Evolutionary conservation across 2,113 vertebrate genomes (phyloP).

Genomic region (Xiphorhynchus elegans): DNA sequence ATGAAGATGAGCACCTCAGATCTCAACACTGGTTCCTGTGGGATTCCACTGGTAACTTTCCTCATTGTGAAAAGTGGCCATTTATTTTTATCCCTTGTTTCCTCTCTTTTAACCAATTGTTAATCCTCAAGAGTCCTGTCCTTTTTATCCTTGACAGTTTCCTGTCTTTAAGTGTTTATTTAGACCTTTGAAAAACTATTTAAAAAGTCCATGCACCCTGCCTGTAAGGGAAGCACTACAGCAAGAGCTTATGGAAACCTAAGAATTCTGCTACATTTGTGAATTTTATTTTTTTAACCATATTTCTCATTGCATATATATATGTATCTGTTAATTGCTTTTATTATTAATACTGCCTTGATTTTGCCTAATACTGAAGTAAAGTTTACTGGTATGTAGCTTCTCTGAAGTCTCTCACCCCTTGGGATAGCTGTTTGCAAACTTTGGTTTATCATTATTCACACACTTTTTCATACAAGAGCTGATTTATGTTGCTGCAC

Average conservation of each 20-base stretch:
- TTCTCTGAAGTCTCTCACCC: not conserved
- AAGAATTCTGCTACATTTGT: not conserved
- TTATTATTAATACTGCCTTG: not conserved
- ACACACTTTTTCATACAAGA: not conserved
- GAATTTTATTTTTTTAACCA: not conserved
- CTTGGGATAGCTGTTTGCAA: not conserved
- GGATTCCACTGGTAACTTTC: conserved; percentile 18
- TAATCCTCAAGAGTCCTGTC: not conserved
- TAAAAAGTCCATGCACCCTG: not conserved
- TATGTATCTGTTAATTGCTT: not conserved
- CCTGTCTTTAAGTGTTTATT: not conserved
- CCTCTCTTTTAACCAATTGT: not conserved
- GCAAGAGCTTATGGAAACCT: not conserved
- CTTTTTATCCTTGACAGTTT: not conserved
- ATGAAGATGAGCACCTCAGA: not conserved
- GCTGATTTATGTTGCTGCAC: not conserved
- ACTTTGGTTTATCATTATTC: not conserved
- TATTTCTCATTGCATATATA: not conserved
- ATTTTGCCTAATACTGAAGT: not conserved
- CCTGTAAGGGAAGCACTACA: not conserved
- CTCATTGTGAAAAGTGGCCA: conserved; percentile 7
- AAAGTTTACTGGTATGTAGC: not conserved
- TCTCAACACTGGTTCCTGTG: conserved; percentile 4
- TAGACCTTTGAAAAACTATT: not conserved
- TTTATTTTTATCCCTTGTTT: conserved; percentile 18